Evolutionary conservation across 35 echinoderm and acorn worm species (phyloP).

Genomic region (Patiria miniata): DNA sequence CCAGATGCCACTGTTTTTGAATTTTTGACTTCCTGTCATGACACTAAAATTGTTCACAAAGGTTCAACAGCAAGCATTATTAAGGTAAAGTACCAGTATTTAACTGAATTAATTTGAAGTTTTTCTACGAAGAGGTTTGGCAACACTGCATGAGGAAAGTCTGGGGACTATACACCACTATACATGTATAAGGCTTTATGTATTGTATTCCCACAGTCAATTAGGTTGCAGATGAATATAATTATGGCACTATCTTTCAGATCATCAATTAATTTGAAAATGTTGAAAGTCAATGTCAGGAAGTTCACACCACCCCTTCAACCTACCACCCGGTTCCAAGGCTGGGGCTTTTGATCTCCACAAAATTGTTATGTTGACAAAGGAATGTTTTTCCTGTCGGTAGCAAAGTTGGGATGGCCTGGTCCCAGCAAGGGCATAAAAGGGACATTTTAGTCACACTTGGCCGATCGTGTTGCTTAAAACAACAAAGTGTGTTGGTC

Average conservation of each 20-base stretch:
- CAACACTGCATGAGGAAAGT: too few relatives aligned
- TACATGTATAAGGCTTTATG: too few relatives aligned
- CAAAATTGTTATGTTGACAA: background rate
- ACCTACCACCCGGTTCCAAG: background rate
- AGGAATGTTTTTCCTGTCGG: constrained; percentile 8
- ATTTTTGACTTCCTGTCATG: too few relatives aligned
- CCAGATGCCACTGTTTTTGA: too few relatives aligned
- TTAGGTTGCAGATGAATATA: background rate
- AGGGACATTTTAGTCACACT: background rate
- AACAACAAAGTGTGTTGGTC: background rate
- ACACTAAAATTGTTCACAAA: too few relatives aligned
- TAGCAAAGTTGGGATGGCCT: background rate
- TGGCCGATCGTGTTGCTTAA: background rate
- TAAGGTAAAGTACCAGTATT: too few relatives aligned
- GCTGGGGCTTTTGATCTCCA: background rate
- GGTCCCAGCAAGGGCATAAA: background rate
- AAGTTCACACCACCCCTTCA: background rate
- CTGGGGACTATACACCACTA: too few relatives aligned
- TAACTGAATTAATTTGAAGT: too few relatives aligned
- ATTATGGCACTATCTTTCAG: background rate
- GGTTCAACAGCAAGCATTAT: too few relatives aligned
- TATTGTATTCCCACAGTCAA: too few relatives aligned
- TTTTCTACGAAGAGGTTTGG: too few relatives aligned
- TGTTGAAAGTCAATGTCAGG: background rate
- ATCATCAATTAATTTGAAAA: background rate